These are phyloP conservation scores for Teleogryllus occipitalis DNA, from an alignment of 1,140 invertebrate genomes.

Conservation along the genomic window DNA sequence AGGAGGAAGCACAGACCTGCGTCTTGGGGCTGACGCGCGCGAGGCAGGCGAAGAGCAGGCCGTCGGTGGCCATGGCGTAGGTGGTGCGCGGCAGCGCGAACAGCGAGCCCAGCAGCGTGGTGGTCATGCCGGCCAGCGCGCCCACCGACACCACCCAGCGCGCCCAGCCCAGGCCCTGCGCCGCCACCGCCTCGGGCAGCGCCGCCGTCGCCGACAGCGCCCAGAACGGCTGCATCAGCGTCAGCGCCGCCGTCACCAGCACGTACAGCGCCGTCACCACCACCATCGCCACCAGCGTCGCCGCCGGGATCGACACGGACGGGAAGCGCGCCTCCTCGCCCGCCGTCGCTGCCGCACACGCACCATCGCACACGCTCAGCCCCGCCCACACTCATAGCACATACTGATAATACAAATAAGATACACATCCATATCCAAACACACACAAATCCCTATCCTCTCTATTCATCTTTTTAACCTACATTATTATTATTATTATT, in stretches of 20 bases:
- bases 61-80: slow-evolving; percentile 84
- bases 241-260: slow-evolving; percentile 70
- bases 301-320: slow-evolving; percentile 66
- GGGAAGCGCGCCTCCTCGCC: slow-evolving; percentile 81
- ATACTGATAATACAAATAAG: not conserved
- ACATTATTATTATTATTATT: too few relatives aligned
- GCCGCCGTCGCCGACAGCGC: slow-evolving; percentile 31
- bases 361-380: too few relatives aligned
- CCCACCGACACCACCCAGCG: slow-evolving; percentile 82
- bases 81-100: slow-evolving; percentile 76
- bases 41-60: slow-evolving; percentile 72
- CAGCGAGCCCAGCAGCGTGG: slow-evolving; percentile 72
- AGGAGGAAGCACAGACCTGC: slow-evolving; percentile 39
- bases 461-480: too few relatives aligned
- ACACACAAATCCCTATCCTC: too few relatives aligned
- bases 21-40: slow-evolving; percentile 63
- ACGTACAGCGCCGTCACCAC: slow-evolving; percentile 72
- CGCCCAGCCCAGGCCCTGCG: slow-evolving; percentile 66
- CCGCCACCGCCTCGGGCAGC: slow-evolving; percentile 72
- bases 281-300: slow-evolving; percentile 68
- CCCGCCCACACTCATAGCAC: not conserved
- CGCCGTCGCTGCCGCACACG: slow-evolving; percentile 47
- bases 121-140: slow-evolving; percentile 83
- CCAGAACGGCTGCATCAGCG: slow-evolving; percentile 73
- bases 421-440: not conserved